A percentile compares a stretch with the other conserved stretches of the same genome.
These are phyloP conservation scores for Telmatochromis brichardi DNA, from an alignment of 2,113 vertebrate genomes.

Conservation along the genomic window DNA sequence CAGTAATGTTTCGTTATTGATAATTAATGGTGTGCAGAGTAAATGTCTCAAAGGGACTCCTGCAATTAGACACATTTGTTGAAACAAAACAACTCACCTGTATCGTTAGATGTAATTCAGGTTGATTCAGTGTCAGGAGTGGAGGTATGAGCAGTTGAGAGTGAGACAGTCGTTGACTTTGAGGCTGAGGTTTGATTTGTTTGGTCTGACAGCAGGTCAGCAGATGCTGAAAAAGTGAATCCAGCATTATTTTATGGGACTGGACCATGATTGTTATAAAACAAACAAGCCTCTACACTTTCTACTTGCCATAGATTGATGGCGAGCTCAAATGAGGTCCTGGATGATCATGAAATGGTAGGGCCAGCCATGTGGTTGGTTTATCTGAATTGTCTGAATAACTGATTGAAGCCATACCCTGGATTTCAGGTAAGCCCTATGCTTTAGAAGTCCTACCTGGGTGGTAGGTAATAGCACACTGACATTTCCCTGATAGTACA, in stretches of 20 bases:
- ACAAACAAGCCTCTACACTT: neutral
- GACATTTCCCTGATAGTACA: neutral
- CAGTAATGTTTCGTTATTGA: rapidly evolving
- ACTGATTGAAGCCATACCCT: rapidly evolving
- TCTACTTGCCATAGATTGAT: rapidly evolving
- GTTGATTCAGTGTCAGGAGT: neutral
- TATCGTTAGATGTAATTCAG: rapidly evolving
- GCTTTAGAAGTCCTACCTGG: neutral
- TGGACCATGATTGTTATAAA: neutral
- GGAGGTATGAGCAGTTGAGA: neutral
- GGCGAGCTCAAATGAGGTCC: neutral
- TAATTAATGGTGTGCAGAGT: rapidly evolving
- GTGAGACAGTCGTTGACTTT: neutral
- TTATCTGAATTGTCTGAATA: neutral
- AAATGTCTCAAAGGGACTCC: rapidly evolving
- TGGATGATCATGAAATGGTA: neutral
- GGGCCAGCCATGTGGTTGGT: rapidly evolving
- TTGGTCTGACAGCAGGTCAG: neutral
- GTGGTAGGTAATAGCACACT: neutral
- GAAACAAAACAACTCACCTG: rapidly evolving
- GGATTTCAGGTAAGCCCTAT: neutral
- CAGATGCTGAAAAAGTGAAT: too few relatives aligned
- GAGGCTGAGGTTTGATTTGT: neutral
- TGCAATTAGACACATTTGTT: neutral
- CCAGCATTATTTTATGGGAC: neutral